These are phyloP conservation scores for Lysiphlebus fabarum DNA, from an alignment of 1,140 invertebrate genomes.

Conservation along the genomic window DNA sequence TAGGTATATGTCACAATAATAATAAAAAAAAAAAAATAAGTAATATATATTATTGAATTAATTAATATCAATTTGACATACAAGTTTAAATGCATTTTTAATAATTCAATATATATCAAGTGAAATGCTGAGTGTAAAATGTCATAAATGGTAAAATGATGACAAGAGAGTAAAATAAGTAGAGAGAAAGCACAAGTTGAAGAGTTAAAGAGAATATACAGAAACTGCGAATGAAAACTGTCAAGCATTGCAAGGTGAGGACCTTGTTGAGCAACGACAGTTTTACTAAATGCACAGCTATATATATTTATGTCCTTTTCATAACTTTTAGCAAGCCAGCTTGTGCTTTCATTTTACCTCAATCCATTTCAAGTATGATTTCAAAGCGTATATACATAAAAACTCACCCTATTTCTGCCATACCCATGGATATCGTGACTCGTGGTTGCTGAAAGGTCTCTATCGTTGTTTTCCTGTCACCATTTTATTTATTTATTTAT, in stretches of 20 bases:
- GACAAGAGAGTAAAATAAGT: too few relatives aligned
- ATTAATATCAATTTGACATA: too few relatives aligned
- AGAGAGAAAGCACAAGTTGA: too few relatives aligned
- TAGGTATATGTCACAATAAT: too few relatives aligned
- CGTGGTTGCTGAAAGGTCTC: background rate
- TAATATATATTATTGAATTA: too few relatives aligned
- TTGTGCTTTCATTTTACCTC: background rate
- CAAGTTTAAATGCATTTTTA: too few relatives aligned
- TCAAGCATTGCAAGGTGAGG: constrained; percentile 34
- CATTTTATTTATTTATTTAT: background rate
- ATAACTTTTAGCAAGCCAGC: constrained; percentile 2
- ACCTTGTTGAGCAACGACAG: constrained; percentile 34
- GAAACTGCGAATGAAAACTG: constrained; percentile 42
- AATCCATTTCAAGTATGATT: background rate
- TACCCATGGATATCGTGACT: background rate
- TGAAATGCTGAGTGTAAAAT: too few relatives aligned
- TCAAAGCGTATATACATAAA: background rate
- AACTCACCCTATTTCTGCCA: background rate
- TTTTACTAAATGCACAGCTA: constrained; percentile 44
- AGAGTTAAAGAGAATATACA: too few relatives aligned
- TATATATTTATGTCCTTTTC: constrained; percentile 5
- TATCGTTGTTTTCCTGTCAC: constrained; percentile 8
- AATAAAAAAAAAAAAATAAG: too few relatives aligned
- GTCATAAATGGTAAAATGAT: too few relatives aligned
- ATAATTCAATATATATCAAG: too few relatives aligned